Conservation (phyloP, 2,888 invertebrate genomes). For the Helicoverpa assulta region DNA sequence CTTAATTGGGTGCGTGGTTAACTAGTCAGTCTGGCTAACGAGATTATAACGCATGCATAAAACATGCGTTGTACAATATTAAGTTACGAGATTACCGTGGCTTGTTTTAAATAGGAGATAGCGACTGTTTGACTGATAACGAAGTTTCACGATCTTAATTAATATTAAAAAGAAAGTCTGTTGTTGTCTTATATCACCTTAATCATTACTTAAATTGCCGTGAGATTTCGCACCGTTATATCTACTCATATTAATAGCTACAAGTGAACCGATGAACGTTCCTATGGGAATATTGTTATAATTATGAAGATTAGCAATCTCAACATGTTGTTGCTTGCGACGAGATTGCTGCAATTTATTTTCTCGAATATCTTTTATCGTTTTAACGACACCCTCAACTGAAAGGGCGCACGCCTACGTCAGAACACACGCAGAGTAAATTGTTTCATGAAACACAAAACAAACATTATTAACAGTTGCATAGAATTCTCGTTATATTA, state of each 20-base stretch:
- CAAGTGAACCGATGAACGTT: slow-evolving; percentile 10
- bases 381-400: slow-evolving; percentile 22
- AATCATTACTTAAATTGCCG: not conserved
- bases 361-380: slow-evolving; percentile 13
- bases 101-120: slow-evolving; percentile 14
- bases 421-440: not conserved
- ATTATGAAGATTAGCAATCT: slow-evolving; percentile 32
- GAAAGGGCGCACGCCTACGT: not conserved
- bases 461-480: not conserved
- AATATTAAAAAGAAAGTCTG: not conserved
- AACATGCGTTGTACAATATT: slow-evolving; percentile 50
- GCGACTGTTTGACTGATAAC: slow-evolving; percentile 5
- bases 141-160: slow-evolving; percentile 6
- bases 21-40: slow-evolving; percentile 44
- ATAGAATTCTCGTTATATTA: slow-evolving; percentile 1
- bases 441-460: not conserved
- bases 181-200: not conserved
- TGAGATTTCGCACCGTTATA: not conserved
- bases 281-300: slow-evolving; percentile 38
- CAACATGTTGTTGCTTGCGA: slow-evolving; percentile 23
- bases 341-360: slow-evolving; percentile 10
- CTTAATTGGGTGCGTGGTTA: slow-evolving; percentile 51
- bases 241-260: not conserved
- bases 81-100: slow-evolving; percentile 30
- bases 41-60: slow-evolving; percentile 53